phyloP scores from a whole-genome alignment of 2,888 invertebrate genomes.

The Pollenia labialis region DNA sequence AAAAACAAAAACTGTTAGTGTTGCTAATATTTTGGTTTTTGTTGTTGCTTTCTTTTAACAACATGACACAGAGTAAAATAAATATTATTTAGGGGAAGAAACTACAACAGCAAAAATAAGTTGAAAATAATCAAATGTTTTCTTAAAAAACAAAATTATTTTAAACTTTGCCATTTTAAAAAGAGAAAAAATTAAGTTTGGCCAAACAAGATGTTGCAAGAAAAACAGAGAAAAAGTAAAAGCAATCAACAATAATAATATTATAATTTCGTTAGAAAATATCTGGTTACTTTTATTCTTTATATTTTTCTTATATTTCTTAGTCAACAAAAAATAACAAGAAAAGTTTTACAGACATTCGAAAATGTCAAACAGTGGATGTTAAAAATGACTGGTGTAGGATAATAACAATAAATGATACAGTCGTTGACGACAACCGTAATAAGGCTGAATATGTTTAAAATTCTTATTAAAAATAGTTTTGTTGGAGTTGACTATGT shows the following conservation, averaged over 20 bases:
- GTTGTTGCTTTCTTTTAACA: slow-evolving; percentile 28
- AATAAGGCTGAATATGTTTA: too few species aligned
- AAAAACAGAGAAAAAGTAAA: background rate
- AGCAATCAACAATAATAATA: background rate
- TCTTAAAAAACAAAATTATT: slow-evolving; percentile 42
- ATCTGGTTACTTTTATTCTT: background rate
- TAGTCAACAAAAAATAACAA: slow-evolving; percentile 25
- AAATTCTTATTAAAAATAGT: too few species aligned
- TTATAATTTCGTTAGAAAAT: slow-evolving; percentile 37
- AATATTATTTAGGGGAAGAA: background rate
- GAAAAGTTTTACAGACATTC: slow-evolving; percentile 19
- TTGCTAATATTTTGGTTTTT: background rate
- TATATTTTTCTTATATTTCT: background rate
- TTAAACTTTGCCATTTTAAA: slow-evolving; percentile 29
- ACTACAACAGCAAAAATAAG: background rate
- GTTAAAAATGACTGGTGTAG: too few species aligned
- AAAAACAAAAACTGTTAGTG: background rate
- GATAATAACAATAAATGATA: too few species aligned
- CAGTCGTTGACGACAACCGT: too few species aligned
- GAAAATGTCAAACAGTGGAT: background rate
- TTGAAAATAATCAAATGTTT: slow-evolving; percentile 1
- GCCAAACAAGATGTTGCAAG: slow-evolving; percentile 53
- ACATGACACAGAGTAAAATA: slow-evolving; percentile 30
- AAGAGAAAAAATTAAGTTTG: slow-evolving; percentile 2
- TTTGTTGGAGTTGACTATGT: too few species aligned